Evolutionary conservation across 2,797 vertebrate genomes (phyloP).

Genomic region (Cirrhinus molitorella): DNA sequence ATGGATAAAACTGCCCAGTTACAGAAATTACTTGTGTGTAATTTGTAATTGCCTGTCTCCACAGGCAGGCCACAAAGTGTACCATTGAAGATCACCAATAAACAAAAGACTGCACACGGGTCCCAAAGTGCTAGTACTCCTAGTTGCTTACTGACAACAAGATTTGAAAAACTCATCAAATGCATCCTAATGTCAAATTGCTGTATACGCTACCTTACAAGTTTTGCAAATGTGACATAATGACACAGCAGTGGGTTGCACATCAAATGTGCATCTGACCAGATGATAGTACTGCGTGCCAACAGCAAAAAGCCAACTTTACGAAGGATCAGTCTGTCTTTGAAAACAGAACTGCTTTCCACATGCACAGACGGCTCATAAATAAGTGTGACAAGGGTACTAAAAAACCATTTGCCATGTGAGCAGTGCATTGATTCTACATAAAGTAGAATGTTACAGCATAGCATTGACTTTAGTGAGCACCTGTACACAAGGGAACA

Average conservation of each 20-base stretch:
- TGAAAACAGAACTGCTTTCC: constrained; percentile 24
- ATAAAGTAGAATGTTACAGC: background rate
- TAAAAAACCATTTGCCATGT: constrained; percentile 14
- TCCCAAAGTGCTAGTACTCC: background rate
- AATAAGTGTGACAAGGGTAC: constrained; percentile 12
- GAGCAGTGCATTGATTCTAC: constrained; percentile 37
- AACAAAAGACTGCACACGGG: too few relatives aligned
- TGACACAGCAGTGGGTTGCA: constrained; percentile 23
- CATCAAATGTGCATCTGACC: constrained; percentile 17
- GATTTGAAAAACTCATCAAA: background rate
- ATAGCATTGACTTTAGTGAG: constrained; percentile 3
- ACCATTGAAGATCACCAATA: constrained; percentile 9
- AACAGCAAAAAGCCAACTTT: background rate
- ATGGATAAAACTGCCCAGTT: constrained; percentile 8
- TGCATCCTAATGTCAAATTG: background rate
- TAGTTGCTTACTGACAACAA: background rate
- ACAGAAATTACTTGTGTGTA: background rate
- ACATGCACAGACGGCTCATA: background rate
- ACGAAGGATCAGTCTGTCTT: constrained; percentile 22
- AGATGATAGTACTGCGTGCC: background rate
- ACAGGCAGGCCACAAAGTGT: constrained; percentile 15
- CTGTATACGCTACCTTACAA: constrained; percentile 10
- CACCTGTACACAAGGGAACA: background rate
- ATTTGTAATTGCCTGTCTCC: constrained; percentile 31
- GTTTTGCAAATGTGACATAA: constrained; percentile 33